A percentile compares a stretch with the other conserved stretches of the same genome.
Evolutionary conservation across 2,113 vertebrate species (phyloP).

Genomic region (Pseudolaguvia tuberculata): DNA sequence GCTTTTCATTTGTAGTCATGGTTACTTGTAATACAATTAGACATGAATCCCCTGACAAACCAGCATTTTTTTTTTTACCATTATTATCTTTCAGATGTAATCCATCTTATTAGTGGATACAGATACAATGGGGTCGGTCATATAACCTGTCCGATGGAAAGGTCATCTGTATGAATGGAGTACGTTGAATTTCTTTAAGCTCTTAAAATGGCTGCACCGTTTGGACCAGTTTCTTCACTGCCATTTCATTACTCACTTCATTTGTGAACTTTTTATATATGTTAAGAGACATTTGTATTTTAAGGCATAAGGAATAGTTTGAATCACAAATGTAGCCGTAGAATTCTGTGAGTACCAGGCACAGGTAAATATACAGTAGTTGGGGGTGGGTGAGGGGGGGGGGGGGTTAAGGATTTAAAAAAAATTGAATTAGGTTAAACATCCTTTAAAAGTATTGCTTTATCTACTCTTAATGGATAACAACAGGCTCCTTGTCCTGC

Average conservation of each 20-base stretch:
- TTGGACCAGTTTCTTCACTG: background rate
- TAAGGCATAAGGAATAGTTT: background rate
- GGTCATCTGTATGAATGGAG: conserved; percentile 38
- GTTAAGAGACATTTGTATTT: background rate
- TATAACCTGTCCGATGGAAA: conserved; percentile 41
- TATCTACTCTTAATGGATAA: background rate
- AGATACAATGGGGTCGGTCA: conserved; percentile 35
- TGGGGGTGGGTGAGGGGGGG: too few species aligned
- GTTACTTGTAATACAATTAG: background rate
- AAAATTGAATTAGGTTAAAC: background rate
- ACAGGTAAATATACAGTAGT: too few species aligned
- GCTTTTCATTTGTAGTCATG: background rate
- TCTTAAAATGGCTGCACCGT: conserved; percentile 8
- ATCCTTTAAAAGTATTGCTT: background rate
- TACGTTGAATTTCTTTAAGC: background rate
- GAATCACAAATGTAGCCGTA: background rate
- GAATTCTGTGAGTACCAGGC: too few species aligned
- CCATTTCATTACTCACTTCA: too few species aligned
- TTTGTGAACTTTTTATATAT: too few species aligned
- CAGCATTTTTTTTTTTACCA: too few species aligned
- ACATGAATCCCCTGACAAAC: background rate
- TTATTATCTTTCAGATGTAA: background rate
- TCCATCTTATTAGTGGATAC: conserved; percentile 14
- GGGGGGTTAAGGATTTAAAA: too few species aligned
- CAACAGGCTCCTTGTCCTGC: background rate